Base-by-base conservation (phyloP, 2,797 vertebrate genomes). In the Falco peregrinus region DNA sequence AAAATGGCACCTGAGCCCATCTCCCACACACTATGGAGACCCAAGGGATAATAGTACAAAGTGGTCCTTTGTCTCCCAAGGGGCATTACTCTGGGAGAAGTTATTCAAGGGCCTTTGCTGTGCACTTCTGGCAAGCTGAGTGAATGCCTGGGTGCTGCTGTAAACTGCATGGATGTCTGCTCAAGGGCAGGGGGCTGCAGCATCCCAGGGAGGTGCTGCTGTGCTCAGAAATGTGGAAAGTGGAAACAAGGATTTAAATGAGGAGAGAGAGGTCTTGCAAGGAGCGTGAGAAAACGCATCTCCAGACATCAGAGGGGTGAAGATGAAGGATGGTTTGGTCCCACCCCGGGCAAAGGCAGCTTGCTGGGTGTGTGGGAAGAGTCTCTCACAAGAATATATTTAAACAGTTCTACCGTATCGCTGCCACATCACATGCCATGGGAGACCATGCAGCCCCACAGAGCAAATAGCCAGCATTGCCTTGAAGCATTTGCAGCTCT, bases 21-120 rank as follows among this genome's bases (percentile, higher is more conserved):
- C 41, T 91, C 57, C 33, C 22, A 39, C 11, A 28, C 0, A 0
- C 6, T 48, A 16, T 35, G 61, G 68, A 13, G 2, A 37, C 45
- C 24, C 33, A 18, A 61, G 47, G 26, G 10, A 24, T 51, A 43
- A 79, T 45, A 73, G 11, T 71, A 4, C 22, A 48, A 54, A 21
- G 6, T 10, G 18, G 53, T 75, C 74, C 29, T 70, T 84, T 71
- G 17, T 37, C 19, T 87, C 61, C 26, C 35, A 71, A 33, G 31
- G 26, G 13, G 10, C 22, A 45, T 69, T 84, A 9, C 29, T 79
- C 22, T 63, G n/a, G 31, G 86, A 67, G 51, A 75, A 76, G 19
- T 2, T n/a, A 13, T 43, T 64, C 0, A 3, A 83, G 64, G 13
- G 24, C 11, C 33, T 91, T 87, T 48, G 14, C 51, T 87, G 7